Evolutionary conservation across 1,140 invertebrate genomes (phyloP), one percentile per base, ranked within the genome.

Genomic region (Sycophila sp.): DNA sequence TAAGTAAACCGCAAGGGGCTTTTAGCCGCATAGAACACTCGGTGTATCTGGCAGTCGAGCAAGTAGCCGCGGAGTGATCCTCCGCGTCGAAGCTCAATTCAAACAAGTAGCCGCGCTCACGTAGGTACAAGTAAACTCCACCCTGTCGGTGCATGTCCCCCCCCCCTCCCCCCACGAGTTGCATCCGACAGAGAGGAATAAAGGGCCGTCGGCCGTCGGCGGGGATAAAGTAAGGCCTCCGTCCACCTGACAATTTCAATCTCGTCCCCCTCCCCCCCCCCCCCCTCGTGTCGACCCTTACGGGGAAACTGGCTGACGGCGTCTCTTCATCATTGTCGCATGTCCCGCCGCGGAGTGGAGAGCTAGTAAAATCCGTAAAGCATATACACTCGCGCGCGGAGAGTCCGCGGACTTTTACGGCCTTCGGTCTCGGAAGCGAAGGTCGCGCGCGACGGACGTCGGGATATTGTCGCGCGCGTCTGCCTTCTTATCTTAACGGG

Each of bases 361-460:
- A 17, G 17, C n/a, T 24, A 17, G 51, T 32, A 55, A 55, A 55
- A 55, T 55, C 51, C 24, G 51, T 32, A 55, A 53, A 55, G 28
- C 51, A 32, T 55, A 32, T 55, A 55, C 28, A 6, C 26, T 7
- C n/a, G n/a, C 22, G 45, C 22, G 45, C 24, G 8, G n/a, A n/a
- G n/a, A 22, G 47, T 4, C 30, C n/a, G 59, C 26, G 7, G 42
- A 24, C 11, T 53, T 69, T 69, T 69, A 69, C 66, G 66, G 13
- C 56, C 66, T 69, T 69, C 56, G n/a, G 66, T 62, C 66, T 69
- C 24, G 56, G 56, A 69, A 69, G 66, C 36, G 66, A 69, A 69
- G 66, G 66, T 69, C 66, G 42, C 13, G 22, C 45, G 40, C 24
- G 11, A 36, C 10, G 26, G 15, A 47, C 28, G 30, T n/a, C 38